Percentiles rank a stretch among this genome's conserved stretches.
Conservation (phyloP, 2,888 invertebrate genomes). For the Neelides folsomi region DNA sequence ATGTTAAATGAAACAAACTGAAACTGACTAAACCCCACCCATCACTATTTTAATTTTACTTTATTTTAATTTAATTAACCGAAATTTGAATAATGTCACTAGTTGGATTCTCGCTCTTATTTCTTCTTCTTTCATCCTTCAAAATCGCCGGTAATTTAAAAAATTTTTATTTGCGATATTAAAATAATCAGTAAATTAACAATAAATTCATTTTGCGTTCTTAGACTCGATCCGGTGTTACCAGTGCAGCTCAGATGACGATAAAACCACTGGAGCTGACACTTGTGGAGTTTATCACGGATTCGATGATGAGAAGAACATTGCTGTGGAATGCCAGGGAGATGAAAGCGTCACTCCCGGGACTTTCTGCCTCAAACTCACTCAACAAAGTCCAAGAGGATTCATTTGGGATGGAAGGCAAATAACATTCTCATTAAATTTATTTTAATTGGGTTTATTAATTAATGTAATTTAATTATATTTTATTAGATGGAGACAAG, state of each 20-base stretch:
- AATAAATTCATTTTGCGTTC: too few species aligned
- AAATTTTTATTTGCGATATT: too few species aligned
- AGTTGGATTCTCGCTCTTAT: too few species aligned
- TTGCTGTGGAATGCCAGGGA: constrained; percentile 83
- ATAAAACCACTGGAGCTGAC: constrained; percentile 57
- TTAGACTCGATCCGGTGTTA: constrained; percentile 67
- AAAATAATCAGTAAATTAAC: too few species aligned
- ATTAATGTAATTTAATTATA: neutral
- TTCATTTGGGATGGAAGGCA: constrained; percentile 55
- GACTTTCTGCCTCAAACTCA: constrained; percentile 88
- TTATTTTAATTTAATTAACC: too few species aligned
- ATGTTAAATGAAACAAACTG: too few species aligned
- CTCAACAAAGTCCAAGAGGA: constrained; percentile 83
- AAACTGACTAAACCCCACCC: too few species aligned
- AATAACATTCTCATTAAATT: constrained; percentile 1
- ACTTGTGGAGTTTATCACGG: constrained; percentile 77
- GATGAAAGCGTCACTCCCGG: constrained; percentile 90
- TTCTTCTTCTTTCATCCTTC: too few species aligned
- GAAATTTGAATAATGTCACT: too few species aligned
- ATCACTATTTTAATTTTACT: too few species aligned
- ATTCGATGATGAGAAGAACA: constrained; percentile 72
- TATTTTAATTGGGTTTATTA: neutral
- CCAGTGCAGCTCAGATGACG: constrained; percentile 80
- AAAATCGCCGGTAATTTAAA: too few species aligned
- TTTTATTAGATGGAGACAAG: constrained; percentile 64